Evolutionary conservation across 1,140 invertebrate species (phyloP).

Genomic region (Acromyrmex charruanus): DNA sequence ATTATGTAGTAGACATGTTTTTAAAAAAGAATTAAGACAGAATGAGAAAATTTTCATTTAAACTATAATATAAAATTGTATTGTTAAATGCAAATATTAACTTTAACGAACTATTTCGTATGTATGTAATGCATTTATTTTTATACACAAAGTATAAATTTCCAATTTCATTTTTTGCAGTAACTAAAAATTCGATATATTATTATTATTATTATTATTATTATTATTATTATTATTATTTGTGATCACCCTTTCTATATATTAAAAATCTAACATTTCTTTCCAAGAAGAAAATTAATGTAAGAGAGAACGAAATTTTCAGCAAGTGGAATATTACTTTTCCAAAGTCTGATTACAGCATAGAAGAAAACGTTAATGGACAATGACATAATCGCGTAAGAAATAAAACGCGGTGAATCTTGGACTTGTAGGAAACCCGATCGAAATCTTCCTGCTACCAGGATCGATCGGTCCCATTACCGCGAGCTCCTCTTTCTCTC

Average conservation of each 20-base stretch:
- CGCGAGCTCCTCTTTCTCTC: background rate
- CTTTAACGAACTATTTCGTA: too few species aligned
- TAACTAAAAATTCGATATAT: too few species aligned
- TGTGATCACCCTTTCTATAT: too few species aligned
- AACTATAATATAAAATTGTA: too few species aligned
- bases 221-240: background rate
- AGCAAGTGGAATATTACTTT: constrained; percentile 33
- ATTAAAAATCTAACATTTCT: background rate
- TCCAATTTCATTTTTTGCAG: too few species aligned
- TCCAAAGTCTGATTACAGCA: background rate
- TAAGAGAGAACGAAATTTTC: constrained; percentile 1
- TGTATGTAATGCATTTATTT: too few species aligned
- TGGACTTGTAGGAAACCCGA: constrained; percentile 19
- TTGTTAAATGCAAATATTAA: too few species aligned
- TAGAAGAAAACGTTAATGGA: background rate
- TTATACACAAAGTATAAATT: too few species aligned
- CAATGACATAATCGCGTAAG: constrained; percentile 22
- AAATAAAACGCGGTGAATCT: constrained; percentile 45
- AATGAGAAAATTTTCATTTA: too few species aligned
- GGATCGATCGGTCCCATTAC: constrained; percentile 44
- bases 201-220: background rate
- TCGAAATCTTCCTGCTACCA: constrained; percentile 32
- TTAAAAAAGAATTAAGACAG: too few species aligned
- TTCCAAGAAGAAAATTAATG: constrained; percentile 4
- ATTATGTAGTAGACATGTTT: too few species aligned